Percentiles rank a stretch among this genome's conserved stretches.
Evolutionary conservation across 2,797 vertebrate genomes (phyloP).

Genomic region (Tarsius wallacei): DNA sequence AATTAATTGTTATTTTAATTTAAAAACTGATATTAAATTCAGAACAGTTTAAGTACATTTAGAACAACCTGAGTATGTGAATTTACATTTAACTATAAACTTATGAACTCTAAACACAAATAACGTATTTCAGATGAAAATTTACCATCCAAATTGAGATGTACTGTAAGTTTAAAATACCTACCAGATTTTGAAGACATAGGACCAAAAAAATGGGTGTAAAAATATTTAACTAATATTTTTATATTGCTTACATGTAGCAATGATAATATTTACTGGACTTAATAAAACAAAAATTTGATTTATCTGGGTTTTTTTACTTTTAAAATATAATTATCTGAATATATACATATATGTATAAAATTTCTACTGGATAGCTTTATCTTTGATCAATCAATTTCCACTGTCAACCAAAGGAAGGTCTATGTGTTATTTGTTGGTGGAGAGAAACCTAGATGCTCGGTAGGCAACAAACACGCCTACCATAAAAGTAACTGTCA

Average conservation of each 20-base stretch:
- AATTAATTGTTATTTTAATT: constrained; percentile 47
- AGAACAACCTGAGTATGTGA: neutral
- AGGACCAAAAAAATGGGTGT: neutral
- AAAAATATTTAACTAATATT: constrained; percentile 27
- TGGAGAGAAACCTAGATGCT: neutral
- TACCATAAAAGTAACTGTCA: neutral
- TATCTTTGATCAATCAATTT: neutral
- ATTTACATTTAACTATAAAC: neutral
- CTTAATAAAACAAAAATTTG: neutral
- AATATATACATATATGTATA: neutral
- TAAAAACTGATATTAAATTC: neutral
- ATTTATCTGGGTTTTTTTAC: neutral
- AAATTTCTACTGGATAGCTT: neutral
- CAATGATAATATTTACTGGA: neutral
- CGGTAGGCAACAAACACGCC: neutral
- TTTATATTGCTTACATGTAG: neutral
- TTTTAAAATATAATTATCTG: neutral
- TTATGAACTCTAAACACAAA: neutral
- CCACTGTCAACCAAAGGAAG: neutral
- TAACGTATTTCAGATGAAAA: constrained; percentile 25
- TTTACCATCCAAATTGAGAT: neutral
- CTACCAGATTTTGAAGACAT: neutral
- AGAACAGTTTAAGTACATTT: constrained; percentile 4
- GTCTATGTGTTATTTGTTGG: neutral
- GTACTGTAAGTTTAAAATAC: neutral